These are phyloP conservation scores for Villa cingulata DNA, from an alignment of 2,888 invertebrate species.

Conservation along the genomic window DNA sequence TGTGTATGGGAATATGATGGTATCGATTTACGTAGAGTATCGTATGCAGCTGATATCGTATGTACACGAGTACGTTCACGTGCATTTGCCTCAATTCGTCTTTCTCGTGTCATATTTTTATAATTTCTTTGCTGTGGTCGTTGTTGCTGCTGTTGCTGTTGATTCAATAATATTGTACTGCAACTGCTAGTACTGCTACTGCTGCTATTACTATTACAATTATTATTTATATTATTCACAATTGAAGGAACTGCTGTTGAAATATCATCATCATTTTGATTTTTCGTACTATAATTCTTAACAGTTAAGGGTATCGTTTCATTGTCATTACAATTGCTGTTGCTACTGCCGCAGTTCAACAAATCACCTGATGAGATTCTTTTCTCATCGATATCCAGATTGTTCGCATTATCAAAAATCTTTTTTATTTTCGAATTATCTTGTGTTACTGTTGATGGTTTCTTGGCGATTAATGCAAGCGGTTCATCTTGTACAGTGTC, in stretches of 20 bases:
- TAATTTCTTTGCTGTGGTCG: slow-evolving; percentile 69
- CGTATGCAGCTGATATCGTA: slow-evolving; percentile 91
- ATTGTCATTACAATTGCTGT: not conserved
- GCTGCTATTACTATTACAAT: not conserved
- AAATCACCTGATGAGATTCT: not conserved
- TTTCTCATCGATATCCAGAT: no score
- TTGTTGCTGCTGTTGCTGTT: slow-evolving; percentile 5
- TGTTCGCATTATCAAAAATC: no score
- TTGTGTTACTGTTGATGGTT: slow-evolving; percentile 18
- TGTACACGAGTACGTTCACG: slow-evolving; percentile 85
- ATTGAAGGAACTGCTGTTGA: not conserved
- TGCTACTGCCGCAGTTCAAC: not conserved
- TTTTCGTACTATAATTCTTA: not conserved
- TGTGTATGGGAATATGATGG: slow-evolving; percentile 88
- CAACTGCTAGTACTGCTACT: not conserved
- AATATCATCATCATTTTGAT: not conserved
- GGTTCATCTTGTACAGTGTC: slow-evolving; percentile 44
- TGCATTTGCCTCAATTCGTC: slow-evolving; percentile 89
- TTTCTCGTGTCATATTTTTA: slow-evolving; percentile 88
- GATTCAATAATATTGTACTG: not conserved
- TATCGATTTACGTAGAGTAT: slow-evolving; percentile 68
- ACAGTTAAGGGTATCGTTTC: slow-evolving; percentile 6
- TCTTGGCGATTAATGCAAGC: slow-evolving; percentile 45
- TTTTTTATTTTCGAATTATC: slow-evolving; percentile 12
- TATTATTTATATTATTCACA: not conserved